Base-by-base conservation (phyloP, 2,888 invertebrate species). In the Dryomyza anilis region DNA sequence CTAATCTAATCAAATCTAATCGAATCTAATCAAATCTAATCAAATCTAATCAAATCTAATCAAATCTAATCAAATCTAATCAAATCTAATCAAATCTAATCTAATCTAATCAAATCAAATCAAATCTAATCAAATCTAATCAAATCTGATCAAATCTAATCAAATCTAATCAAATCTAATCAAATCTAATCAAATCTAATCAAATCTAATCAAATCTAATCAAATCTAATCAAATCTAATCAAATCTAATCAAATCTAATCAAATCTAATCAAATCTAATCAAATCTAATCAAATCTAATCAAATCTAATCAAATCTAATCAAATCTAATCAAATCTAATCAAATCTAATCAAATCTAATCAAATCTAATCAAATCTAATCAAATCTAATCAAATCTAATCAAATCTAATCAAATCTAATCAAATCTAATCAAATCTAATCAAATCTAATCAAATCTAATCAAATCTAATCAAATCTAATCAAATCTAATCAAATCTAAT, bases 271-370 rank as follows among this genome's bases (percentile, higher is more conserved):
- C 52, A 46, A 52, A 61, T 36, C 53, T 61, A 52, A 61, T 36
- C 53, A 25, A 60, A 48, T 61, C 60, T 61, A 52, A 52, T 53
- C 19, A 52, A 52, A 61, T 27, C 43, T 52, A 53, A 61, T 61
- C 27, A 33, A 53, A 52, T 50, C 23, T 36, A 60, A 60, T 33
- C 33, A 45, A 36, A 14, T 48, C 33, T 48, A 36, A 50, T 60
- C 27, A 5, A 36, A 46, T 46, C 33, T 48, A 48, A 46, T 46
- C 33, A 45, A 50, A 16, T 46, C 33, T 48, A 33, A 30, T 33
- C 14, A 45, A 48, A 46, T 46, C 36, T 33, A 33, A 53, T 53
- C 29, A 25, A 53, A 53, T 53, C 30, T 27, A 29, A 53, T 33
- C 12, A 33, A 33, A 33, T 33, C 12, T 8, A 33, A 33, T 33